Base-by-base conservation (phyloP, 2,888 invertebrate species). In the Eretmocerus hayati region DNA sequence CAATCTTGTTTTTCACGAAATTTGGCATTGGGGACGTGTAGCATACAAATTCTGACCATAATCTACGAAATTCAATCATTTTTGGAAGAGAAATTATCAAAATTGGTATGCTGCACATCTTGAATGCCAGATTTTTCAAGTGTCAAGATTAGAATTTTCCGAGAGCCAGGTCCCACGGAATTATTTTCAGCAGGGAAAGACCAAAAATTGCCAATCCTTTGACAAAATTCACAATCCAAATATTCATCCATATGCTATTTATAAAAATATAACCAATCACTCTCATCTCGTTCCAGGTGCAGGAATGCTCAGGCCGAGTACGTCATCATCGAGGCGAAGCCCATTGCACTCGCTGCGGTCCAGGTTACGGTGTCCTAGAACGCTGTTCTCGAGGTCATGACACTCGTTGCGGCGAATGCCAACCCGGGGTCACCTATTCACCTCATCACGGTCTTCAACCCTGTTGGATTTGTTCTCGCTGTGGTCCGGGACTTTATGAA, bases 391-490 rank as follows among this genome's bases (percentile, higher is more conserved):
- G 62, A 9, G 65, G 65, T 6, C 62, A 58, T 21, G 72, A 73
- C 60, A 73, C 73, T 23, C 60, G 61, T 26, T 74, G 74, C 59
- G 62, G 60, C 21, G 65, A 65, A 38, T 74, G 74, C 52, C 53
- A 59, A 1, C 57, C 58, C 2, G n/a, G n/a, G n/a, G 71, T 70
- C 21, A 67, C 66, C 5, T 72, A 73, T 62, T 71, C 71, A 49
- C 72, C 72, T 2, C 72, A 72, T 53, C 72, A 72, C 61, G 70
- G 67, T 42, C 64, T 59, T 20, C 70, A 68, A 43, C 68, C 72
- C 11, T 74, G 73, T 48, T 70, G 71, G 72, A 66, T 72, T 26
- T 74, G 73, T 55, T 72, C 73, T 18, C 61, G 71, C 31, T 74
- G 74, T 51, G 73, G 74, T 1, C 66, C 66, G 1, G 72, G 71